A percentile compares a stretch with the other conserved stretches of the same genome.
Evolutionary conservation across 2,888 invertebrate species (phyloP).

Genomic region (Julus scandinavius): DNA sequence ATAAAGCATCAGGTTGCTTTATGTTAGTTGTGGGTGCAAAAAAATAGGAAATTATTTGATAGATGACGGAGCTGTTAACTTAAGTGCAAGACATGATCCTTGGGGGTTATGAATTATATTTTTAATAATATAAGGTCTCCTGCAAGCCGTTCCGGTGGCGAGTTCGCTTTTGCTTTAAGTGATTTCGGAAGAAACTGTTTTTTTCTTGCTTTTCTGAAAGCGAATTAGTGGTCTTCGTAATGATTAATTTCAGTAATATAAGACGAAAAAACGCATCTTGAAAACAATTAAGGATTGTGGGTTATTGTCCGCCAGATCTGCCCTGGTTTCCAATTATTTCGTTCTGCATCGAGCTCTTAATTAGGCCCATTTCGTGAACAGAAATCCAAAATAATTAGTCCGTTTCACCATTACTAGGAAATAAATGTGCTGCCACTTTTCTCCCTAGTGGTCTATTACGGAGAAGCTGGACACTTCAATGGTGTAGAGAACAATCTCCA

Average conservation of each 20-base stretch:
- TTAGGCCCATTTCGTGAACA: conserved; percentile 32
- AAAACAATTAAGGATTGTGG: conserved; percentile 36
- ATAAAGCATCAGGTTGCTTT: background rate
- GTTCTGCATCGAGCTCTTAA: conserved; percentile 13
- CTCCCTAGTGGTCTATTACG: background rate
- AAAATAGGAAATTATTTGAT: background rate
- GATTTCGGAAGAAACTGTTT: background rate
- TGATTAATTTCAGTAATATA: conserved; percentile 25
- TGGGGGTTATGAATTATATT: conserved; percentile 24
- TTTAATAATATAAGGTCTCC: background rate
- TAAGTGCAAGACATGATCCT: conserved; percentile 18
- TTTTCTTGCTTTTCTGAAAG: background rate
- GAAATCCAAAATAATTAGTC: conserved; percentile 31
- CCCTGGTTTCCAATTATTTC: conserved; percentile 27
- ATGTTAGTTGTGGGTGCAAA: background rate
- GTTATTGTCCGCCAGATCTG: conserved; percentile 30
- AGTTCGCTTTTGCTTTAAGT: conserved; percentile 8
- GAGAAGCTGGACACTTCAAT: background rate
- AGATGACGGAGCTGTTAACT: conserved; percentile 28
- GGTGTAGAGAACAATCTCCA: background rate
- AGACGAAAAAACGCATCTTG: conserved; percentile 35
- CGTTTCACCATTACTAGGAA: conserved; percentile 7
- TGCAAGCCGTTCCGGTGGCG: background rate
- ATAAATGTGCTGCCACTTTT: conserved; percentile 3
- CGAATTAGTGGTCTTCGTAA: background rate